These are phyloP conservation scores for Limnephilus auricula DNA, from an alignment of 2,888 invertebrate genomes.

Conservation along the genomic window DNA sequence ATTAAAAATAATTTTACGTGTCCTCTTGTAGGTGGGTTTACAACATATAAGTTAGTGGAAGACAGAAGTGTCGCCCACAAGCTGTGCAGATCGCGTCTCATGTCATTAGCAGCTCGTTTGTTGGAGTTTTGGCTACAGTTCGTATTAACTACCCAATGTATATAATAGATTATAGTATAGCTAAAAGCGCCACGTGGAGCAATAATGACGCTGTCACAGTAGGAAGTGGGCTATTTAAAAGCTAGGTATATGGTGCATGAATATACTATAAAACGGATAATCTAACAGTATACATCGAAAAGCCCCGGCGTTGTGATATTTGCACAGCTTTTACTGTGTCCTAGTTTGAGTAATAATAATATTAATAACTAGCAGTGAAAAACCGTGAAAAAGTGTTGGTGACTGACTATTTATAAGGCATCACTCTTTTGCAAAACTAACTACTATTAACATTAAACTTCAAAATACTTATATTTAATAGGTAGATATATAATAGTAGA, in stretches of 20 bases:
- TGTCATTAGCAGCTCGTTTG: slow-evolving; percentile 64
- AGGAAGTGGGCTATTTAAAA: not conserved
- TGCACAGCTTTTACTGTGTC: no score
- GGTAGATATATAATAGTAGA: no score
- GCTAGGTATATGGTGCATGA: not conserved
- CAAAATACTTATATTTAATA: no score
- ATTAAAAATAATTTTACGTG: no score
- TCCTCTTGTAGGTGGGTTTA: not conserved
- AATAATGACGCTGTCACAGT: not conserved
- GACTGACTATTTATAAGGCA: no score
- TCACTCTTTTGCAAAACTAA: no score
- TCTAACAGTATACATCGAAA: no score
- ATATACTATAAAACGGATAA: not conserved
- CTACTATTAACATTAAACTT: no score
- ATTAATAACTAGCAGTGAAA: no score
- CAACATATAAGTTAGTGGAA: not conserved
- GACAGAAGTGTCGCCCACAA: not conserved
- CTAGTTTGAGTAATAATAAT: no score
- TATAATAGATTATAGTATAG: not conserved
- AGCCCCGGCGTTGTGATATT: no score
- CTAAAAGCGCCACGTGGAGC: not conserved
- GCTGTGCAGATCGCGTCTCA: slow-evolving; percentile 35
- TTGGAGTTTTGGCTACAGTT: slow-evolving; percentile 40
- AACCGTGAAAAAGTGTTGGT: no score
- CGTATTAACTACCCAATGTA: not conserved